phyloP scores from a whole-genome alignment of 2,113 vertebrate species.

The Scophthalmus maximus region DNA sequence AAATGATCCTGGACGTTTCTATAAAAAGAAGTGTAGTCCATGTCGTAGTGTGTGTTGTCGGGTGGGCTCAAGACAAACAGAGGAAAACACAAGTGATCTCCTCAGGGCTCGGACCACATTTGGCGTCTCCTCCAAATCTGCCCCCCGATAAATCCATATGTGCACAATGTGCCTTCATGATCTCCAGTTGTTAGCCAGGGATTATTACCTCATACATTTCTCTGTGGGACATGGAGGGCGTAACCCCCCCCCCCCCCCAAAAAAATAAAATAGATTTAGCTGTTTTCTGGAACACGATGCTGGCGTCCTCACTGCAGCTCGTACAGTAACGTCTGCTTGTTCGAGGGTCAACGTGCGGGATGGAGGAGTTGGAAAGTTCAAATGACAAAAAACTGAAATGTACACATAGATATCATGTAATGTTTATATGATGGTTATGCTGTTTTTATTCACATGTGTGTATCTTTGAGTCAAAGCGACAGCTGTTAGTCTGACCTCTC shows the following conservation, averaged over 20 bases:
- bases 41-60: background rate
- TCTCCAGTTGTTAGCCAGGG: background rate
- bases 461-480: no score
- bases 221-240: background rate
- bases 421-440: no score
- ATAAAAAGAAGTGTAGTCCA: no score
- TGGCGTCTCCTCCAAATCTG: background rate
- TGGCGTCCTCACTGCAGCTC: background rate
- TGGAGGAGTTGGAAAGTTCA: background rate
- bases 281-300: background rate
- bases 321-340: background rate
- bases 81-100: background rate
- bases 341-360: background rate
- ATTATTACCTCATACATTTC: background rate
- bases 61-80: background rate
- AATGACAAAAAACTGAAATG: background rate
- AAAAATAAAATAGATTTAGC: background rate
- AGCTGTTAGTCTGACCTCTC: no score
- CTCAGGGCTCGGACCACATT: conserved; percentile 1
- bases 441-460: no score
- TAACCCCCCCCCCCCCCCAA: no score
- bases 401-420: no score
- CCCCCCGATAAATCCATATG: background rate
- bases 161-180: background rate
- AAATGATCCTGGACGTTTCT: no score